Percentiles rank a stretch among this genome's conserved stretches.
Conservation (phyloP, 2,888 invertebrate species). For the Andrena trimmerana region DNA sequence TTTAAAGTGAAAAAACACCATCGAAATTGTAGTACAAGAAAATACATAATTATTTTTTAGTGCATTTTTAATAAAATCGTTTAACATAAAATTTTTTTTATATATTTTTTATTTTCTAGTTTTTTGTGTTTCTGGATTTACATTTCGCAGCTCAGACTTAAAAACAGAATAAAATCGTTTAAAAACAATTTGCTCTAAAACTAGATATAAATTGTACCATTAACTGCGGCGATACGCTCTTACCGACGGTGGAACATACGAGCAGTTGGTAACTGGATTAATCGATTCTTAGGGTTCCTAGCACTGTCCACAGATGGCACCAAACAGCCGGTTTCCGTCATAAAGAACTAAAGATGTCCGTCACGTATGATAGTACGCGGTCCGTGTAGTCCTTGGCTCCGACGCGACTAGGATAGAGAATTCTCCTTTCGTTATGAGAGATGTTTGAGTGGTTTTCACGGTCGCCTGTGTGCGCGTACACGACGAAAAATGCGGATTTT, state of each 20-base stretch:
- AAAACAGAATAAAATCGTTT: no score
- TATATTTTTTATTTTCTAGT: no score
- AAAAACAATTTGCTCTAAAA: no score
- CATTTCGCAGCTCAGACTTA: no score
- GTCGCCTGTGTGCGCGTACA: conserved; percentile 46
- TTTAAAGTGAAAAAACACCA: no score
- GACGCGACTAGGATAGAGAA: conserved; percentile 40
- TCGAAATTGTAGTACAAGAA: no score
- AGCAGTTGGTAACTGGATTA: background rate
- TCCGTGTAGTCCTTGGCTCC: conserved; percentile 54
- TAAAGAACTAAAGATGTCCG: conserved; percentile 67
- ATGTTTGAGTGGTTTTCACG: conserved; percentile 62
- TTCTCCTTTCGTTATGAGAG: conserved; percentile 58
- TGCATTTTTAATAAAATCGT: no score
- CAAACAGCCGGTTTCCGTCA: conserved; percentile 3
- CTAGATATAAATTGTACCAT: no score
- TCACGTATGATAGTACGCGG: conserved; percentile 52
- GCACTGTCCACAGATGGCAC: conserved; percentile 36
- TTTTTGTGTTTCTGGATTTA: no score
- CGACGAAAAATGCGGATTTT: conserved; percentile 60
- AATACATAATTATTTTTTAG: no score
- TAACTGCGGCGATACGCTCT: no score
- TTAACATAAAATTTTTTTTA: no score
- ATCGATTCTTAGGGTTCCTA: background rate
- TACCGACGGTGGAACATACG: background rate